Conservation (phyloP, 1,140 invertebrate genomes). For the Tyrophagus putrescentiae region DNA sequence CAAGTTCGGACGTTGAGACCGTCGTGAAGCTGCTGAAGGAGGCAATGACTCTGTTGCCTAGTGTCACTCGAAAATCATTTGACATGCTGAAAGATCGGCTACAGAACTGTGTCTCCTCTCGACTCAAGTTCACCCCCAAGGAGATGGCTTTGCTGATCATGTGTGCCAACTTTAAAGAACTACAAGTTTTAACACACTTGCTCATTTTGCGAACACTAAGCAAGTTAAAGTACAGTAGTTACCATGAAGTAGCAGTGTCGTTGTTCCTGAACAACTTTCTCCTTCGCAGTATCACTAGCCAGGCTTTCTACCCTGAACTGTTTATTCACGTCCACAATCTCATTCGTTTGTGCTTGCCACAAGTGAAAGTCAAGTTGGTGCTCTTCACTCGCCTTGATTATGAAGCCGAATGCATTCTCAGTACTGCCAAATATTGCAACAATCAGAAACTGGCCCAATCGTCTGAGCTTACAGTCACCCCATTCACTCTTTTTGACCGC, state of each 20-base stretch:
- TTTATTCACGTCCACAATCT: constrained; percentile 8
- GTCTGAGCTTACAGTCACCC: neutral
- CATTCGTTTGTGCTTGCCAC: neutral
- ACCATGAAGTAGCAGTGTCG: neutral
- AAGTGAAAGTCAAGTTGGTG: neutral
- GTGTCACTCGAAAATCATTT: constrained; percentile 5
- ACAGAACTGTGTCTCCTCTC: neutral
- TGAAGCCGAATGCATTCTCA: neutral
- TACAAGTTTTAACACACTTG: constrained; percentile 2
- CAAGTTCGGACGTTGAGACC: neutral
- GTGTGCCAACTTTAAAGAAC: constrained; percentile 10
- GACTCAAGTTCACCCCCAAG: neutral
- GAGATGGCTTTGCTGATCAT: constrained; percentile 6
- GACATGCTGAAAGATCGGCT: constrained; percentile 1
- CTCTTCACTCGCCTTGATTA: neutral
- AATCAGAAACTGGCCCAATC: neutral
- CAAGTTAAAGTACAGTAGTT: constrained; percentile 3
- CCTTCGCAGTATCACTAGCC: neutral
- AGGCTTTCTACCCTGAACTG: constrained; percentile 1
- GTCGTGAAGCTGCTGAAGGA: neutral
- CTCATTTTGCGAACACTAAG: neutral
- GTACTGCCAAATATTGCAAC: neutral
- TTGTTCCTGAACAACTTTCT: constrained; percentile 2
- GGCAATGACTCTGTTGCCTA: neutral
- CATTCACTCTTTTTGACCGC: neutral